Evolutionary conservation across 2,888 invertebrate species (phyloP).

Genomic region (Cyclophora albipunctata): DNA sequence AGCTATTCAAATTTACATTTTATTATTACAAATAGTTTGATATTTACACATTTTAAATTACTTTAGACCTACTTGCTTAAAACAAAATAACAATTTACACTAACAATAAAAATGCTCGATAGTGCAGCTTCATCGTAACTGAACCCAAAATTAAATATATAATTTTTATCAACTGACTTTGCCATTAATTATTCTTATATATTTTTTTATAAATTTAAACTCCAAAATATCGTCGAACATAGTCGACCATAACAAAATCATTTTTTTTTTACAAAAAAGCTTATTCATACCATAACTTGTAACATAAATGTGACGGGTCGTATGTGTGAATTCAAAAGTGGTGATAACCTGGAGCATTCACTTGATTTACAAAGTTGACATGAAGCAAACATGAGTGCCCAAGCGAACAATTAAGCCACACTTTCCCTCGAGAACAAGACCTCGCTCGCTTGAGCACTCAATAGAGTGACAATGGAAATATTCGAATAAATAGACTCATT

Average conservation of each 20-base stretch:
- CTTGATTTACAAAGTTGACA: too few species aligned
- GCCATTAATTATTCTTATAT: constrained; percentile 51
- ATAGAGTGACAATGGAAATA: too few species aligned
- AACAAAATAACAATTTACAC: constrained; percentile 76
- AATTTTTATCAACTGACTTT: constrained; percentile 63
- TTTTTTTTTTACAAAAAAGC: constrained; percentile 55
- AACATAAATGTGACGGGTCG: constrained; percentile 58
- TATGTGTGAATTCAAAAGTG: constrained; percentile 39
- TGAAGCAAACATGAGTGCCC: too few species aligned
- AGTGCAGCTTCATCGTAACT: constrained; percentile 63
- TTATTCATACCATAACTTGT: constrained; percentile 50
- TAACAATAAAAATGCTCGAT: constrained; percentile 74
- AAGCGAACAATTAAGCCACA: too few species aligned
- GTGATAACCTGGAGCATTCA: background rate
- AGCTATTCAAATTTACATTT: constrained; percentile 57
- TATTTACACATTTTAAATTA: constrained; percentile 73
- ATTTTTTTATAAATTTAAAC: constrained; percentile 67
- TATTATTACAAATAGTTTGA: constrained; percentile 52
- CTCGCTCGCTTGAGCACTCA: too few species aligned
- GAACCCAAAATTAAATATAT: constrained; percentile 68
- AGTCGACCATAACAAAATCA: constrained; percentile 73
- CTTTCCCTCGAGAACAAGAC: too few species aligned
- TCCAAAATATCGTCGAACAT: constrained; percentile 68
- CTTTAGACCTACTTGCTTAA: constrained; percentile 69
- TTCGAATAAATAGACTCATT: too few species aligned